Percentiles rank a stretch among this genome's conserved stretches.
phyloP scores from a whole-genome alignment of 2,113 vertebrate species.

The Vanacampus margaritifer region DNA sequence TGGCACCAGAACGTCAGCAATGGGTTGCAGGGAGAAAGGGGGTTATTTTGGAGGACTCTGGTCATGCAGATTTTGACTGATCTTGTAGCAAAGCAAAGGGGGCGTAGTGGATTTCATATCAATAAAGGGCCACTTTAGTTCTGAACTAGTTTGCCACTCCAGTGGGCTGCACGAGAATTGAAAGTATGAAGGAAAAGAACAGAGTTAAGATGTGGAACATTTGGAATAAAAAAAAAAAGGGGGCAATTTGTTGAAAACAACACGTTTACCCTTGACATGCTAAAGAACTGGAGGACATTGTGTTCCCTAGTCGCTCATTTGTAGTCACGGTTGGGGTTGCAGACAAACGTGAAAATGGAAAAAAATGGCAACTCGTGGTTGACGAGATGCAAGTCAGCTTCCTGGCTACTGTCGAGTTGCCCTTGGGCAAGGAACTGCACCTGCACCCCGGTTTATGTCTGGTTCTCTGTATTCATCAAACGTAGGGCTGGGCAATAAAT shows the following conservation, averaged over 20 bases:
- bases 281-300: not conserved
- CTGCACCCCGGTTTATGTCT: not conserved
- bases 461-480: too few relatives aligned
- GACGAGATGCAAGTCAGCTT: not conserved
- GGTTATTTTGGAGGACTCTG: not conserved
- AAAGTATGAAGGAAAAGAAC: too few relatives aligned
- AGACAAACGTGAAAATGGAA: not conserved
- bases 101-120: not conserved
- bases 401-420: not conserved
- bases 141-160: not conserved
- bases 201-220: not conserved
- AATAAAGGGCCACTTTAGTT: not conserved
- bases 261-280: not conserved
- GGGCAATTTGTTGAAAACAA: not conserved
- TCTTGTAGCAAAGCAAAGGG: not conserved
- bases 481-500: too few relatives aligned
- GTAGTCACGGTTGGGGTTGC: not conserved
- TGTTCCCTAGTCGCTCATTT: not conserved
- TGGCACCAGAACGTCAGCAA: conserved; percentile 24
- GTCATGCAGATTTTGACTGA: not conserved
- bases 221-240: not conserved
- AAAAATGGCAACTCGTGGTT: not conserved
- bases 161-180: not conserved
- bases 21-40: conserved; percentile 11
- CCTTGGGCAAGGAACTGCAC: not conserved